Evolutionary conservation across 2,888 invertebrate genomes (phyloP).

Genomic region (Parnassius apollo): DNA sequence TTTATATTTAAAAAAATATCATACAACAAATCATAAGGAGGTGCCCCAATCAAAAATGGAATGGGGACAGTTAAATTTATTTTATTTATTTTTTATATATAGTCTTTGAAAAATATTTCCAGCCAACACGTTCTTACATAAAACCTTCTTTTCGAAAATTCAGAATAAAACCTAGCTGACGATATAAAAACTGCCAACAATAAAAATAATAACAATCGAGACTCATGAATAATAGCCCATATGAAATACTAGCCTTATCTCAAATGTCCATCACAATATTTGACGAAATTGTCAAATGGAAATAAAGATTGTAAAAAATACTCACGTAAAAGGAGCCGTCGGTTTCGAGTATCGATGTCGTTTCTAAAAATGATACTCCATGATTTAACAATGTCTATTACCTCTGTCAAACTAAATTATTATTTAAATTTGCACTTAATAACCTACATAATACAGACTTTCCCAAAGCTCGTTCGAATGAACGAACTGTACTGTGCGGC

Average conservation of each 20-base stretch:
- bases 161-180: too few species aligned
- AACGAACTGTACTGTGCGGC: background rate
- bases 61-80: too few species aligned
- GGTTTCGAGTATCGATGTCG: conserved; percentile 64
- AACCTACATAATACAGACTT: conserved; percentile 5
- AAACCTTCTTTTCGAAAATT: too few species aligned
- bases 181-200: too few species aligned
- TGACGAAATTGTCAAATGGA: conserved; percentile 19
- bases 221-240: background rate
- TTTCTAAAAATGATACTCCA: conserved; percentile 55
- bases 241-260: conserved; percentile 13
- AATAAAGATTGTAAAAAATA: conserved; percentile 18
- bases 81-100: too few species aligned
- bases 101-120: too few species aligned
- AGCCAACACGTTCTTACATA: too few species aligned
- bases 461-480: conserved; percentile 3
- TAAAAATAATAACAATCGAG: background rate
- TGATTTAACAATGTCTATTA: conserved; percentile 31
- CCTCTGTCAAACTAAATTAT: conserved; percentile 30
- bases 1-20: too few species aligned
- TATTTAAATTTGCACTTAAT: conserved; percentile 32
- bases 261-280: conserved; percentile 22
- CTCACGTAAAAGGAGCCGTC: conserved; percentile 33
- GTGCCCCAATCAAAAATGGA: too few species aligned
- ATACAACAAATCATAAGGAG: too few species aligned